Conservation (phyloP, 2,888 invertebrate species). For the Aphidius colemani region DNA sequence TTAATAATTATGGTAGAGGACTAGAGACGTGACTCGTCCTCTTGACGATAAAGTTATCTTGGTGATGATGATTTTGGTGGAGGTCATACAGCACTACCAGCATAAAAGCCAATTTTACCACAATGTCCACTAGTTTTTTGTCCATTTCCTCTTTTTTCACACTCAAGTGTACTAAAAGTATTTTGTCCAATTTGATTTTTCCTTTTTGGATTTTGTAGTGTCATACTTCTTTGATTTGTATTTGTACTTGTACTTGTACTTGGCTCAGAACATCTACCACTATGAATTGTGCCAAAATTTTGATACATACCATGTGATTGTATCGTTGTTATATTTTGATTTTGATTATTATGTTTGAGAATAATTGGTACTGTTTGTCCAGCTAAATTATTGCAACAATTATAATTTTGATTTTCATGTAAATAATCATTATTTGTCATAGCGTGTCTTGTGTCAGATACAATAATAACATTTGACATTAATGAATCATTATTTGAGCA, state of each 20-base stretch:
- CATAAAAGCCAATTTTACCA: constrained; percentile 50
- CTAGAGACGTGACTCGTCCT: no score
- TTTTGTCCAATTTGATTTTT: constrained; percentile 57
- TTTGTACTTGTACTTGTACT: constrained; percentile 50
- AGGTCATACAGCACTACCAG: constrained; percentile 59
- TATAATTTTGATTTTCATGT: constrained; percentile 38
- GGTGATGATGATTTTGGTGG: constrained; percentile 54
- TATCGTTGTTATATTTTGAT: constrained; percentile 41
- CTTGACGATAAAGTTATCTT: constrained; percentile 48
- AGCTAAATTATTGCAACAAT: constrained; percentile 52
- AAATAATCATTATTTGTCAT: constrained; percentile 30
- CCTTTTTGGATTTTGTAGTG: constrained; percentile 55
- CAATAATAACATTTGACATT: constrained; percentile 19
- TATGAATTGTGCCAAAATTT: constrained; percentile 57
- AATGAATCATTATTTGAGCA: constrained; percentile 13
- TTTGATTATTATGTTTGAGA: constrained; percentile 50
- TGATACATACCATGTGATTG: constrained; percentile 56
- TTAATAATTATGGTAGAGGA: no score
- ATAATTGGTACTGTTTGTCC: constrained; percentile 59
- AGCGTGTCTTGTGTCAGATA: constrained; percentile 38
- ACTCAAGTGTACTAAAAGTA: constrained; percentile 57
- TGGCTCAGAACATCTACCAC: constrained; percentile 56
- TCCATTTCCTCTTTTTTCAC: constrained; percentile 47
- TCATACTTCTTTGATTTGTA: constrained; percentile 57
- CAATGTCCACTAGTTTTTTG: constrained; percentile 38